Conservation (phyloP, 2,888 invertebrate species). For the Philopedon plagiatum region DNA sequence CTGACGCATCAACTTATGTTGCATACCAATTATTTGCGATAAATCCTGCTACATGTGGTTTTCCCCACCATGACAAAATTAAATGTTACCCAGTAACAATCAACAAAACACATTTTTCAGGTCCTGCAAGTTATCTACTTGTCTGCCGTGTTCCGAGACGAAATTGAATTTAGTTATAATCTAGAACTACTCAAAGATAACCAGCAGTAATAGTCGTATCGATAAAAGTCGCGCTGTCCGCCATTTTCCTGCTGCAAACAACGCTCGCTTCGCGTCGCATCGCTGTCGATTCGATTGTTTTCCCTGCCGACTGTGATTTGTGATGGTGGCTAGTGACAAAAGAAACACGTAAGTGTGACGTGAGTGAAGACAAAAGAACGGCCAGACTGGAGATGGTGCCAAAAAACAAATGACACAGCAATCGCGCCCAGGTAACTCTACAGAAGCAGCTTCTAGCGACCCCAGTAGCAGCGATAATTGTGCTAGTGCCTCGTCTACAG, state of each 20-base stretch:
- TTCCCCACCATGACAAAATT: background rate
- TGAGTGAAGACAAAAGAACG: background rate
- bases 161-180: conserved; percentile 3
- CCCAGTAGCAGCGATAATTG: background rate
- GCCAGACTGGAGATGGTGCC: background rate
- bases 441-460: background rate
- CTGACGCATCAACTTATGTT: background rate
- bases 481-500: background rate
- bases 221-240: background rate
- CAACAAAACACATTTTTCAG: conserved; percentile 3
- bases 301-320: background rate
- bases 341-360: background rate
- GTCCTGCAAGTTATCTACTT: background rate
- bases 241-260: background rate
- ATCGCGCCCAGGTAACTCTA: background rate
- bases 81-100: background rate
- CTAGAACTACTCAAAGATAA: conserved; percentile 6
- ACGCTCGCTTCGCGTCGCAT: background rate
- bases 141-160: background rate
- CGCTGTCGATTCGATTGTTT: background rate
- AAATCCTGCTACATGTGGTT: conserved; percentile 8
- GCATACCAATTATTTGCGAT: conserved; percentile 4
- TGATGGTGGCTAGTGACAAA: background rate
- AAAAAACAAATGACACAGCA: conserved; percentile 19
- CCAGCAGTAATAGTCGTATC: background rate